These are phyloP conservation scores for Eulimnadia texana DNA, from an alignment of 1,140 invertebrate genomes.

Conservation along the genomic window DNA sequence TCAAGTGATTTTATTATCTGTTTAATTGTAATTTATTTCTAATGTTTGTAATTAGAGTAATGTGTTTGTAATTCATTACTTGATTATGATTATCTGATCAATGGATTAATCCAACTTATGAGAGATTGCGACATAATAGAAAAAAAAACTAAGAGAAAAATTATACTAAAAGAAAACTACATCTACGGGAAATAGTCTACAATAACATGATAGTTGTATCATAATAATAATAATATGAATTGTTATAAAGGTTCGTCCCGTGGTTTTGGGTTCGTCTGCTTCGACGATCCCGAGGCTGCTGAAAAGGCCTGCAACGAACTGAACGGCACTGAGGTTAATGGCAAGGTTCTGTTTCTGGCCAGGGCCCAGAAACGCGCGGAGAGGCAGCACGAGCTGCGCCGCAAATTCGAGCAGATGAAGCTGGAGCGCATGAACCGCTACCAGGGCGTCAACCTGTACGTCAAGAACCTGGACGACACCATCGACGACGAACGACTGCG, in stretches of 20 bases:
- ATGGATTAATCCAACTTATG: too few relatives aligned
- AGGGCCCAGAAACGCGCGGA: slow-evolving; percentile 98
- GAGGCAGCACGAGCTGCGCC: slow-evolving; percentile 87
- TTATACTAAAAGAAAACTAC: too few relatives aligned
- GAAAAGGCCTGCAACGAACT: slow-evolving; percentile 80
- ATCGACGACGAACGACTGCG: slow-evolving; percentile 91
- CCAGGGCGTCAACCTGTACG: slow-evolving; percentile 93
- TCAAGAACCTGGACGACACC: slow-evolving; percentile 94
- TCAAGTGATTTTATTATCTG: too few relatives aligned
- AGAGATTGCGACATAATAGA: too few relatives aligned
- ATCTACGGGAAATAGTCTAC: too few relatives aligned
- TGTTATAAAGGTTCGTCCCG: slow-evolving; percentile 39
- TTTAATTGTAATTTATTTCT: too few relatives aligned
- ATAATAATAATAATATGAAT: neutral
- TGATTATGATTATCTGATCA: too few relatives aligned
- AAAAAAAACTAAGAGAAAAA: too few relatives aligned
- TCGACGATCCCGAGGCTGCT: slow-evolving; percentile 90
- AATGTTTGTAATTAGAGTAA: too few relatives aligned
- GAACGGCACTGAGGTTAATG: slow-evolving; percentile 76
- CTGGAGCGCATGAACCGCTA: slow-evolving; percentile 86
- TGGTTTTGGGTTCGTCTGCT: slow-evolving; percentile 98
- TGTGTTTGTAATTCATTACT: too few relatives aligned
- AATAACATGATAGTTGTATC: neutral
- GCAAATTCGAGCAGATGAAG: slow-evolving; percentile 90
- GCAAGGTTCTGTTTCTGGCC: slow-evolving; percentile 73